Evolutionary conservation across 2,888 invertebrate species (phyloP), one percentile per base, ranked within the genome.

Genomic region (Pycnomerus fuliginosus): DNA sequence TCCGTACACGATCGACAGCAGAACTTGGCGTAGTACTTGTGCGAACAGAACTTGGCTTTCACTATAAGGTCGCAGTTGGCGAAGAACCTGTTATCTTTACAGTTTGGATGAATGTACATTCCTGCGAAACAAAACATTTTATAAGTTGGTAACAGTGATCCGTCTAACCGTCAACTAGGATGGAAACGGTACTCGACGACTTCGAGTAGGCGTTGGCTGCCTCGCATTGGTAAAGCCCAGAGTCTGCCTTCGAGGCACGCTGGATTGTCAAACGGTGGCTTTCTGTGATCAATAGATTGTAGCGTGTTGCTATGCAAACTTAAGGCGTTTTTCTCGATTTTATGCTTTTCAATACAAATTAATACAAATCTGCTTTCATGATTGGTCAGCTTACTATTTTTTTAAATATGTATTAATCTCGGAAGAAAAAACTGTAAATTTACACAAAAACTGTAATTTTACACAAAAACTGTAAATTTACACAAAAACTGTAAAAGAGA

Each of bases 1-100:
- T 87, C 77, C 47, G 91, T 89, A 70, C 96, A 96, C 1, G 94
- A 92, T 69, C 85, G 82, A 74, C 96, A 97, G 73, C 96, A 97
- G 82, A 94, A 93, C 49, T 80, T 80, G 53, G 91, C 90, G 73
- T 96, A 97, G 75, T 94, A 96, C 54, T 80, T 79, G 75, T 96
- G 92, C n/a, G 76, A 76, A 70, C 96, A 97, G 70, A 86, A 90
- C 42, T 80, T 79, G 42, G 85, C 92, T 62, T 80, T 76, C 2
- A 96, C 92, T 60, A 96, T 95, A 40, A 95, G 78, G 27, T 80
- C 77, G 71, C 96, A 97, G 68, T 93, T 90, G 36, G 95, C 94
- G 69, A 92, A 90, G 78, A 82, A 87, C 25, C 83, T 82, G 67
- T 87, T 92, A 74, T 96, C 95, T 32, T 83, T 84, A 69, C 96